These are phyloP conservation scores for Lordiphosa collinella DNA, from an alignment of 1,140 invertebrate species.

Conservation along the genomic window DNA sequence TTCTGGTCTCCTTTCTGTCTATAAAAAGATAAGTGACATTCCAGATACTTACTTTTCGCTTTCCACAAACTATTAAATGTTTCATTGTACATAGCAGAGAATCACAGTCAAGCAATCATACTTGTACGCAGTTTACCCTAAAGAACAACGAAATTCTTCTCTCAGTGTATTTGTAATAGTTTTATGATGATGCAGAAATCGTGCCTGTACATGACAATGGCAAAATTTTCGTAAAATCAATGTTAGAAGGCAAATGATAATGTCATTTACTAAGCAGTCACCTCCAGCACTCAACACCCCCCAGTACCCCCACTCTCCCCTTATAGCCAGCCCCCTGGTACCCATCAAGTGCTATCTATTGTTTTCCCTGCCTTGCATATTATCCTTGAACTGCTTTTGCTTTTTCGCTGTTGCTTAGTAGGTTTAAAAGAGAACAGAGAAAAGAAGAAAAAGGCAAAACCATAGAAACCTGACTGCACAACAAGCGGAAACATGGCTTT, in stretches of 20 bases:
- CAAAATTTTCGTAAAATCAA: slow-evolving; percentile 40
- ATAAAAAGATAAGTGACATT: too few relatives aligned
- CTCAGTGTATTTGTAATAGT: slow-evolving; percentile 43
- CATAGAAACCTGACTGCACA: slow-evolving; percentile 69
- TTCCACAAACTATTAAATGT: too few relatives aligned
- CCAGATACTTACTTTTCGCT: too few relatives aligned
- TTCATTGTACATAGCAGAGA: too few relatives aligned
- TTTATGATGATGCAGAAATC: slow-evolving; percentile 70
- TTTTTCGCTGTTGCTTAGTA: slow-evolving; percentile 28
- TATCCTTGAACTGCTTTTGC: slow-evolving; percentile 72
- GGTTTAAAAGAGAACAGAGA: slow-evolving; percentile 3
- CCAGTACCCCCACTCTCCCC: neutral
- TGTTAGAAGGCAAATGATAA: slow-evolving; percentile 62
- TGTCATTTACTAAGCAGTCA: slow-evolving; percentile 54
- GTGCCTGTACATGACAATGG: slow-evolving; percentile 45
- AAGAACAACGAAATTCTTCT: too few relatives aligned
- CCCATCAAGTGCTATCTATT: slow-evolving; percentile 39
- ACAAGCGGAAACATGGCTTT: slow-evolving; percentile 54
- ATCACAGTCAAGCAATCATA: too few relatives aligned
- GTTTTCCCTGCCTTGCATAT: slow-evolving; percentile 46
- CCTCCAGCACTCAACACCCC: neutral
- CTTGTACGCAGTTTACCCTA: too few relatives aligned
- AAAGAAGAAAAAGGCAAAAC: slow-evolving; percentile 37
- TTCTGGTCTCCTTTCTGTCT: too few relatives aligned
- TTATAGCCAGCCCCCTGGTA: neutral